Evolutionary conservation across 2,113 vertebrate species (phyloP).

Genomic region (Urocitellus parryii): DNA sequence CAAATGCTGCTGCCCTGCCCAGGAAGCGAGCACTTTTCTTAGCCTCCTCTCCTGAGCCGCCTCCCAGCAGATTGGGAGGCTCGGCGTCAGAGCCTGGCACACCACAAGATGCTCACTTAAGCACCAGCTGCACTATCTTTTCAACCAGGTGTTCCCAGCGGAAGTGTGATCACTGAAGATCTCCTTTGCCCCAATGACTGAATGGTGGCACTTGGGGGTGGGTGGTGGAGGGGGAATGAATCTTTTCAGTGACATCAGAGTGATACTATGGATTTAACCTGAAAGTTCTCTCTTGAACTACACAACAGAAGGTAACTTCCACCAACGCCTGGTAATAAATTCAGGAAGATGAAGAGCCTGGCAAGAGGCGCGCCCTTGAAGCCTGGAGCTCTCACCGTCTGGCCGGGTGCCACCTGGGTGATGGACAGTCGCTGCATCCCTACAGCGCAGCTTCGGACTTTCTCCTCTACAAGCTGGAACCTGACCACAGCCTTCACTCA

Average conservation of each 20-base stretch:
- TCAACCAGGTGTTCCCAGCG: neutral
- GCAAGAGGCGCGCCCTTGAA: neutral
- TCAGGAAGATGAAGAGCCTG: neutral
- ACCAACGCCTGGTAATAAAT: neutral
- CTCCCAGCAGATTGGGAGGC: neutral
- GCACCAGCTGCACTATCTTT: fast-evolving
- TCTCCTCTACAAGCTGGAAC: neutral
- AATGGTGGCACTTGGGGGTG: neutral
- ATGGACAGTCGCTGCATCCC: neutral
- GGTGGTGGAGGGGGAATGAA: no score
- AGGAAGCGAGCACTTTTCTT: neutral
- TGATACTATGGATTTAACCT: neutral
- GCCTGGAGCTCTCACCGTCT: neutral
- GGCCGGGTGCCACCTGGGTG: neutral
- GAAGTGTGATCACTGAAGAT: neutral
- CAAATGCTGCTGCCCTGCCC: neutral
- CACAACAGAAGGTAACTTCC: neutral
- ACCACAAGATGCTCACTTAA: neutral
- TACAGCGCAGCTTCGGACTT: neutral
- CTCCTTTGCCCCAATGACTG: neutral
- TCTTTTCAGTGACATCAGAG: neutral
- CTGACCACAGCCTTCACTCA: neutral
- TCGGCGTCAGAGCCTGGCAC: neutral
- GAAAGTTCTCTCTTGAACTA: neutral
- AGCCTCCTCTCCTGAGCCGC: neutral